Conservation (phyloP, 2,888 invertebrate species). For the Andrena dorsata region DNA sequence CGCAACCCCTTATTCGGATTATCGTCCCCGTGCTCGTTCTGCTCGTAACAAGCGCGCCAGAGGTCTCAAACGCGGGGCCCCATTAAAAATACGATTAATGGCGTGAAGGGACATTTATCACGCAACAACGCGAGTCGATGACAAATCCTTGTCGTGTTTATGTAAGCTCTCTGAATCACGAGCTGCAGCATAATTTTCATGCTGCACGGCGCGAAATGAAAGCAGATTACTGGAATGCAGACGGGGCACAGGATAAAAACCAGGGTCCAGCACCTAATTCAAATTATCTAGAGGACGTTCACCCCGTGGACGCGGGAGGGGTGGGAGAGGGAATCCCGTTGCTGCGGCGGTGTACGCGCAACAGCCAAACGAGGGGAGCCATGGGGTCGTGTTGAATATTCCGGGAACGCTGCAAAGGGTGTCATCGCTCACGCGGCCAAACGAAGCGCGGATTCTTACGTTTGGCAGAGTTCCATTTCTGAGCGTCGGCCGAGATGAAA, state of each 20-base stretch:
- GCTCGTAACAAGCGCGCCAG: neutral
- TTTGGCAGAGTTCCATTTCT: slow-evolving; percentile 54
- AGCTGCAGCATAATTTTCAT: neutral
- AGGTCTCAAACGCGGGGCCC: neutral
- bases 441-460: slow-evolving; percentile 42
- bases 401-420: slow-evolving; percentile 49
- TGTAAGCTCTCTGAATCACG: neutral
- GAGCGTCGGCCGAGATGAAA: slow-evolving; percentile 54
- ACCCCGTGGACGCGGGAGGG: neutral
- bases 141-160: neutral
- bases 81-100: slow-evolving; percentile 4
- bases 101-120: too few species aligned
- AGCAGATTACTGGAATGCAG: neutral
- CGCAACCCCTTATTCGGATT: slow-evolving; percentile 3
- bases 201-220: neutral
- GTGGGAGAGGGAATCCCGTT: neutral
- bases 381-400: slow-evolving; percentile 45
- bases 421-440: slow-evolving; percentile 25
- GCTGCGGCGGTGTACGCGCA: neutral
- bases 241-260: too few species aligned
- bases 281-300: slow-evolving; percentile 19
- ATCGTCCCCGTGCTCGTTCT: neutral
- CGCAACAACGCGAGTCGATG: too few species aligned
- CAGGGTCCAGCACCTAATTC: slow-evolving; percentile 18
- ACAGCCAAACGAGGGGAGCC: neutral